Evolutionary conservation across 2,797 vertebrate genomes (phyloP).

Genomic region (Chromobotia macracanthus): DNA sequence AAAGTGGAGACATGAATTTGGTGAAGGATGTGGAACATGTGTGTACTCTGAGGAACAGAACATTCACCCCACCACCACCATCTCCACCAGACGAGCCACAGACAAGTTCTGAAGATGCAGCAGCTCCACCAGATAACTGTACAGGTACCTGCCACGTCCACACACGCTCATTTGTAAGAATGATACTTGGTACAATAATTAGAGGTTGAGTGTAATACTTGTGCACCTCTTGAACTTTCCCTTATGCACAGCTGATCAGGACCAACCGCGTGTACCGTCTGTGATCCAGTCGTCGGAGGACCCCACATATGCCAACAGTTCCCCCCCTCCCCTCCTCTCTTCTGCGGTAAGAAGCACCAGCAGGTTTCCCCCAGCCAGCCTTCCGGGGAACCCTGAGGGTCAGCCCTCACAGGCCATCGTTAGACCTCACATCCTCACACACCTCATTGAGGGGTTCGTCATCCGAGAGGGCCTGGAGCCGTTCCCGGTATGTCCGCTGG

Average conservation of each 20-base stretch:
- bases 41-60: slow-evolving; percentile 67
- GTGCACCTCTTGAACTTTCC: background rate
- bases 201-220: background rate
- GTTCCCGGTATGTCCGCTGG: slow-evolving; percentile 82
- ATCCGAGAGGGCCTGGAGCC: slow-evolving; percentile 92
- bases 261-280: slow-evolving; percentile 54
- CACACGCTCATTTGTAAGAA: background rate
- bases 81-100: slow-evolving; percentile 77
- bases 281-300: slow-evolving; percentile 69
- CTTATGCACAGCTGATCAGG: slow-evolving; percentile 46
- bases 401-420: slow-evolving; percentile 84
- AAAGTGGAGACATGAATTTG: slow-evolving; percentile 79
- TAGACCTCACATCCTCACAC: slow-evolving; percentile 87
- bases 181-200: no score
- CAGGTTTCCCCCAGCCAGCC: slow-evolving; percentile 76
- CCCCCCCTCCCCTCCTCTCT: slow-evolving; percentile 71
- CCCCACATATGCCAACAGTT: slow-evolving; percentile 74
- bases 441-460: slow-evolving; percentile 92
- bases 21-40: slow-evolving; percentile 75
- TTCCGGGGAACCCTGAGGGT: slow-evolving; percentile 76
- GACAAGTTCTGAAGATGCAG: slow-evolving; percentile 74
- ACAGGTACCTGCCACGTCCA: slow-evolving; percentile 61
- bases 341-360: slow-evolving; percentile 80
- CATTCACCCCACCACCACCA: slow-evolving; percentile 70
- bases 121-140: slow-evolving; percentile 58